Base-by-base conservation (phyloP, 2,113 vertebrate species). In the Macquaria australasica region DNA sequence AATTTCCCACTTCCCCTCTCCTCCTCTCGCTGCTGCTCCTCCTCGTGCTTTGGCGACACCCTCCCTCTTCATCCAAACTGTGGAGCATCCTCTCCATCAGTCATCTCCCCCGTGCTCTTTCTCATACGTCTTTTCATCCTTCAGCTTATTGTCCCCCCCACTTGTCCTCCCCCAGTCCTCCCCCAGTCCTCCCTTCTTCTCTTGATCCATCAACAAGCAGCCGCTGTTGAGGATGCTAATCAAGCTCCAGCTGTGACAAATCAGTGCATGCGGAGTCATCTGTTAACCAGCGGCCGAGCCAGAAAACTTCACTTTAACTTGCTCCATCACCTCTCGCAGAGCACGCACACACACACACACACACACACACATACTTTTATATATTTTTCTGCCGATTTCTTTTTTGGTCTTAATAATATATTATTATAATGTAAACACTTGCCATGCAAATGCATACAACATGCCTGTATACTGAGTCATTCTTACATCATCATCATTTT, bases 241-340 rank as follows among this genome's bases (percentile, higher is more conserved):
- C 84, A 90, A 88, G 51, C 85, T 73, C 82, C 82, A 90, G 81
- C 84, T 89, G 88, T 71, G 88, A 84, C 77, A 80, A 82, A 91
- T 87, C 77, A 73, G 60, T 9, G 48, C 71, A 14, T 56, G 76
- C 39, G 41, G 59, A 73, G 8, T 90, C 70, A 79, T 88, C 82
- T 82, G 79, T 71, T 66, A 56, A 18, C 25, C 79, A 18, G 59
- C 51, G 10, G 34, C 50, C 10, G 8, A 18, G 50, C 69, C 73
- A 67, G 62, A 84, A 66, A 73, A 43, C 41, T 41, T 79, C 55
- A 59, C 53, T 63, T 75, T 31, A 11, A 56, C 76, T 56, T 18
- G n/a, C 39, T 86, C 43, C 43, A 48, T 55, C 81, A 68, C 39
- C 73, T 69, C 64, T 51, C 48, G 1, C 28, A 63, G 23, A 43